A percentile compares a stretch with the other conserved stretches of the same genome.
phyloP scores from a whole-genome alignment of 2,888 invertebrate species.

The Drosophila colorata region DNA sequence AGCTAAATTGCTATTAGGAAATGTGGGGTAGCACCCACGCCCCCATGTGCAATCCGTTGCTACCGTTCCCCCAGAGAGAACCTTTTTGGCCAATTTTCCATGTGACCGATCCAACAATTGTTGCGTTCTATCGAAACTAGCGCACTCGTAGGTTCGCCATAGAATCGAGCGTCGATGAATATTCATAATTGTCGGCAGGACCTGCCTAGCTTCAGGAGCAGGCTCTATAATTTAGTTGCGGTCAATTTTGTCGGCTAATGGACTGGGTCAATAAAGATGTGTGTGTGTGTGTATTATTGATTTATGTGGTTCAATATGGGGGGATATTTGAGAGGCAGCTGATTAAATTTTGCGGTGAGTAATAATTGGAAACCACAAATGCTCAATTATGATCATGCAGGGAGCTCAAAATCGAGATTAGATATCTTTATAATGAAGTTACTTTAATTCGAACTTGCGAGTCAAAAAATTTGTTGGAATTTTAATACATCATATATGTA shows the following conservation, averaged over 20 bases:
- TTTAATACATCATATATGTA: no score
- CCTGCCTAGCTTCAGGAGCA: background rate
- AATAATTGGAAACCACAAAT: conserved; percentile 29
- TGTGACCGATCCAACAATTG: conserved; percentile 66
- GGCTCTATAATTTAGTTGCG: conserved; percentile 45
- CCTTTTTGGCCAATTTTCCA: conserved; percentile 58
- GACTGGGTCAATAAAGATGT: conserved; percentile 33
- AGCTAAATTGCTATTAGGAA: conserved; percentile 24
- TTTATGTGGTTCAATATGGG: conserved; percentile 15
- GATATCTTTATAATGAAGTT: background rate
- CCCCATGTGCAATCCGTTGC: no score
- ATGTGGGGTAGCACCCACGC: conserved; percentile 1
- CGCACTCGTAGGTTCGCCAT: background rate
- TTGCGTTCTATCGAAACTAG: conserved; percentile 44
- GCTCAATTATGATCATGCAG: conserved; percentile 2
- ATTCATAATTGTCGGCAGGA: conserved; percentile 36
- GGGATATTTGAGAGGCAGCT: conserved; percentile 4
- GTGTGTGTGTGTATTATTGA: conserved; percentile 36
- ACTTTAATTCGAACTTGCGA: no score
- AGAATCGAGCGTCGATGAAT: conserved; percentile 18
- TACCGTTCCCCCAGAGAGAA: background rate
- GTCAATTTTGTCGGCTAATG: conserved; percentile 28
- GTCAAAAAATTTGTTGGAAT: no score
- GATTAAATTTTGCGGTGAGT: conserved; percentile 44
- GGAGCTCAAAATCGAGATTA: background rate